Base-by-base conservation (phyloP, 2,888 invertebrate species). In the Pyrocoelia pectoralis region DNA sequence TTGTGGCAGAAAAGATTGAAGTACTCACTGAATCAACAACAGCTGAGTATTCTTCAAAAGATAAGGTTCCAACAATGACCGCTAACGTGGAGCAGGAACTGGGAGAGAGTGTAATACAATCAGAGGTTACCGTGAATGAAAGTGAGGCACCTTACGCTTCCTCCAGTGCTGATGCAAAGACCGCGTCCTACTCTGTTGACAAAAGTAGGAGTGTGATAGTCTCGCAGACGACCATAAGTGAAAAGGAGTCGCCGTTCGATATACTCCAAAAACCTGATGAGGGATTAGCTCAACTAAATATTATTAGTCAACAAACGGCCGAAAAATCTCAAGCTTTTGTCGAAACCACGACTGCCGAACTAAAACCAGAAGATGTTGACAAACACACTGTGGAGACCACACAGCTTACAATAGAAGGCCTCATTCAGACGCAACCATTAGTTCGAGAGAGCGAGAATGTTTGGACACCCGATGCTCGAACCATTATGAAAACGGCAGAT, bases 151-250 rank as follows among this genome's bases (percentile, higher is more conserved):
- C 46, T 17, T 46, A 46, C 10, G 15, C n/a, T 18, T 4, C 15
- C 1, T 56, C 68, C 18, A 69, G 69, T 65, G 49, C 61, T 4
- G 63, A 52, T 48, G 68, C 74, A 1, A 82, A 81, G 68, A 79
- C 77, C 55, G 83, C 84, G 4, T 78, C 80, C 51, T 61, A 83
- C 12, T 72, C 74, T 4, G 62, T 85, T 15, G 82, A 83, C 70
- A 81, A 81, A 70, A 78, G 74, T n/a, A 79, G 78, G 66, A 76
- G 79, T 14, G 15, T 56, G 3, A 13, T 28, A 9, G 75, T 85
- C 1, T 83, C 79, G 40, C 84, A 86, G 79, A 77, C 83, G 19
- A 77, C 83, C 61, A 69, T 81, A 14, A 84, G 84, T 69, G 87
- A 87, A 75, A 77, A 75, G 57, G 84, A 84, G 74, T 74, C 76